These are phyloP conservation scores for Neodontobutis hainanensis DNA, from an alignment of 2,113 vertebrate species.

Conservation along the genomic window DNA sequence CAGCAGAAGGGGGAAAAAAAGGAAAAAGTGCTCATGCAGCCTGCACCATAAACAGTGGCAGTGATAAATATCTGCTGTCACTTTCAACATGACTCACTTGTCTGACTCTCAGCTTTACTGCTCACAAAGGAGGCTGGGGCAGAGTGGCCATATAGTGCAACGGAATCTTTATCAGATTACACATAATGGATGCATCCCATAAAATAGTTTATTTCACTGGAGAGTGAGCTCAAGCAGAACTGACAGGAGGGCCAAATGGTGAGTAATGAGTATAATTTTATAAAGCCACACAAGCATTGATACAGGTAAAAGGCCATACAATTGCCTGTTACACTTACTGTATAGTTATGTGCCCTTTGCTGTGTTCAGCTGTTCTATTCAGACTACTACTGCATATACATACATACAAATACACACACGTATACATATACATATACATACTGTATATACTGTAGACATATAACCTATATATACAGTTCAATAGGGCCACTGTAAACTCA, in stretches of 20 bases:
- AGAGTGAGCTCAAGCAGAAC: conserved; percentile 52
- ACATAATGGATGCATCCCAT: conserved; percentile 70
- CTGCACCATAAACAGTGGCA: conserved; percentile 72
- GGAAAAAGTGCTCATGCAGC: conserved; percentile 46
- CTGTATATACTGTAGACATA: no score
- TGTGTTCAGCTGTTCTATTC: conserved; percentile 2
- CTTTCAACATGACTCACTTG: conserved; percentile 75
- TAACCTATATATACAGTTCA: no score
- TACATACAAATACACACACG: no score
- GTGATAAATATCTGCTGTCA: conserved; percentile 78
- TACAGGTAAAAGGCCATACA: conserved; percentile 45
- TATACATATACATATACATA: no score
- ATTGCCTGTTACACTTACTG: conserved; percentile 39
- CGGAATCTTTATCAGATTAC: conserved; percentile 69
- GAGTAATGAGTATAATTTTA: conserved; percentile 63
- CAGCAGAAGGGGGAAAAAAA: conserved; percentile 27
- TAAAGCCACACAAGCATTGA: conserved; percentile 47
- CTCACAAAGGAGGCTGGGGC: conserved; percentile 54
- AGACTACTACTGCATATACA: no score
- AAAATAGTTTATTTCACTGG: conserved; percentile 63
- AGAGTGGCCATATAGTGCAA: conserved; percentile 44
- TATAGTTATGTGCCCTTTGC: conserved; percentile 33
- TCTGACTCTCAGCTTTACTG: conserved; percentile 61
- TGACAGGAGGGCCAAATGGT: conserved; percentile 44
- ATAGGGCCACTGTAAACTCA: no score